phyloP scores from a whole-genome alignment of 2,888 invertebrate genomes.

The Orthonychiurus folsomi region DNA sequence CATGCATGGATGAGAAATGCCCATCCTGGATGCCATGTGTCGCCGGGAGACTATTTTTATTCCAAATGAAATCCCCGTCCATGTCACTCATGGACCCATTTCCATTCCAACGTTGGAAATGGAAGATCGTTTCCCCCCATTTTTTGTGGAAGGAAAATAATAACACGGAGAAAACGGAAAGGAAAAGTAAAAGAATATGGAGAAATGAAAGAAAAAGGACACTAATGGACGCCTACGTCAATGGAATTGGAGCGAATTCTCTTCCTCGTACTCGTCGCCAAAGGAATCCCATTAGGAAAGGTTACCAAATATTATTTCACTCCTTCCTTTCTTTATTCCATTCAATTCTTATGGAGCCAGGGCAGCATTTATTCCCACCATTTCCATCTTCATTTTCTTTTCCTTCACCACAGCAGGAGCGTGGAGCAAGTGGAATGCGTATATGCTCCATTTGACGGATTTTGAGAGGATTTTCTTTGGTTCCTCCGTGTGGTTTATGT shows the following conservation, averaged over 20 bases:
- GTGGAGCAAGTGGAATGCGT: not conserved
- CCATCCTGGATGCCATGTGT: too few relatives aligned
- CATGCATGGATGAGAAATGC: too few relatives aligned
- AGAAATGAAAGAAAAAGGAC: not conserved
- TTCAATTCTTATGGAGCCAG: not conserved
- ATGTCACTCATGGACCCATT: not conserved
- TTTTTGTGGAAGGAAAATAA: not conserved
- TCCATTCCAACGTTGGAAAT: not conserved
- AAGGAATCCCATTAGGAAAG: not conserved
- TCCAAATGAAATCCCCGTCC: conserved; percentile 1
- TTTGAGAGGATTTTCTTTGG: not conserved
- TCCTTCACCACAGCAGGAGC: not conserved
- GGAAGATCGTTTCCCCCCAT: not conserved
- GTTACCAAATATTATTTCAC: not conserved
- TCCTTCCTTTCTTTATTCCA: too few relatives aligned
- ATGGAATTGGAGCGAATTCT: not conserved
- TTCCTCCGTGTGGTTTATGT: not conserved
- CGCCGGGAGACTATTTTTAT: not conserved
- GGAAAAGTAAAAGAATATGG: not conserved
- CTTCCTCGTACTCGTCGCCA: not conserved
- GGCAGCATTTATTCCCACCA: not conserved
- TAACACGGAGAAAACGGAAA: not conserved
- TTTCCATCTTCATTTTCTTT: not conserved
- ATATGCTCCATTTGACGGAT: not conserved
- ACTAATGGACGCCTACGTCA: not conserved